A percentile compares a stretch with the other conserved stretches of the same genome.
Evolutionary conservation across 2,888 invertebrate species (phyloP).

Genomic region (Linnaemya tessellans): DNA sequence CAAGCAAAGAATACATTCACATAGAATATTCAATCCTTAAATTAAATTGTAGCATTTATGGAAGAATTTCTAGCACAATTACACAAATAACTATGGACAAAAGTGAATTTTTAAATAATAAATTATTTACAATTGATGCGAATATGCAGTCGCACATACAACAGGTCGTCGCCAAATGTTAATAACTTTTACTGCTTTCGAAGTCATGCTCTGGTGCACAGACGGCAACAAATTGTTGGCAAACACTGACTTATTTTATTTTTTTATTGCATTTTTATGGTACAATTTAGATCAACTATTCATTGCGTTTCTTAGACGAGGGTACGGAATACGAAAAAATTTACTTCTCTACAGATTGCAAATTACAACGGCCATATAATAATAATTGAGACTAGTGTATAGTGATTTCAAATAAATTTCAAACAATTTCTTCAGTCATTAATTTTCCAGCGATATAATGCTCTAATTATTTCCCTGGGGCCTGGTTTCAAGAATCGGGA

Average conservation of each 20-base stretch:
- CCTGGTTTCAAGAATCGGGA: too few species aligned
- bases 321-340: neutral
- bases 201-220: neutral
- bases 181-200: neutral
- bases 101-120: conserved; percentile 40
- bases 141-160: neutral
- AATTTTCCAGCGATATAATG: too few species aligned
- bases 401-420: too few species aligned
- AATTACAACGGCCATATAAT: too few species aligned
- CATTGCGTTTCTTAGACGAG: conserved; percentile 16
- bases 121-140: conserved; percentile 33
- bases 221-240: conserved; percentile 39
- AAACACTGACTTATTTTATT: conserved; percentile 14
- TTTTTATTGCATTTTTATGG: conserved; percentile 5
- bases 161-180: conserved; percentile 43
- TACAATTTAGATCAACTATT: neutral
- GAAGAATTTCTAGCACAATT: too few species aligned
- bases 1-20: too few species aligned
- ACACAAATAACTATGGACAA: conserved; percentile 25
- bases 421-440: too few species aligned
- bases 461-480: too few species aligned
- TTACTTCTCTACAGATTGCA: too few species aligned
- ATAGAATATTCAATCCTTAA: too few species aligned
- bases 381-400: too few species aligned
- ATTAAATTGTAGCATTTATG: too few species aligned